Evolutionary conservation across 64 coral and sea anemone genomes (phyloP).

Genomic region (Montipora efflorescens): DNA sequence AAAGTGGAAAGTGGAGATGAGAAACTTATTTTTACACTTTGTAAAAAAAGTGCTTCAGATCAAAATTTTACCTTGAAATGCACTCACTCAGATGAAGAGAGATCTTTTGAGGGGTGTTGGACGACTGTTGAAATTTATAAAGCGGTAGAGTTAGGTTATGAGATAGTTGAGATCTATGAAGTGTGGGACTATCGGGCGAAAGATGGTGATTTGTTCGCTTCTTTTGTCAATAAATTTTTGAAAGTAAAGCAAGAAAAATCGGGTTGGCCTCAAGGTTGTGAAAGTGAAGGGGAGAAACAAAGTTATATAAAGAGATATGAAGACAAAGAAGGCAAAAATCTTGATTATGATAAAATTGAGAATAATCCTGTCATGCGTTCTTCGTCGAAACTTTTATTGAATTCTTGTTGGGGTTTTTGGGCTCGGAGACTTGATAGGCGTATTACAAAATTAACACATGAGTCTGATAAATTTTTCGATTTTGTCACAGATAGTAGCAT

Average conservation of each 20-base stretch:
- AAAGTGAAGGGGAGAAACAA: not conserved
- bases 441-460: not conserved
- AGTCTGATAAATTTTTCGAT: not conserved
- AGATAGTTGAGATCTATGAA: not conserved
- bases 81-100: no score
- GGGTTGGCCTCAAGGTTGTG: not conserved
- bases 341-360: not conserved
- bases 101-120: not conserved
- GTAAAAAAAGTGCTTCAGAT: no score
- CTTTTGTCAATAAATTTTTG: not conserved
- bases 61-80: no score
- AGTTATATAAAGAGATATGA: not conserved
- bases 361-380: not conserved
- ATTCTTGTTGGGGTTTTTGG: constrained; percentile 35
- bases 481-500: not conserved
- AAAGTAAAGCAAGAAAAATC: constrained; percentile 53
- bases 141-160: not conserved
- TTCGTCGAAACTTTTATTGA: not conserved
- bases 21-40: no score
- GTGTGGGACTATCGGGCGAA: constrained; percentile 37
- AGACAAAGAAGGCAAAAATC: not conserved
- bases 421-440: not conserved
- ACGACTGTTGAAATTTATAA: not conserved
- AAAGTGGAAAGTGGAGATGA: no score
- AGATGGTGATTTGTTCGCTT: not conserved